Evolutionary conservation across 1,140 invertebrate genomes (phyloP).

Genomic region (Diuraphis noxia): DNA sequence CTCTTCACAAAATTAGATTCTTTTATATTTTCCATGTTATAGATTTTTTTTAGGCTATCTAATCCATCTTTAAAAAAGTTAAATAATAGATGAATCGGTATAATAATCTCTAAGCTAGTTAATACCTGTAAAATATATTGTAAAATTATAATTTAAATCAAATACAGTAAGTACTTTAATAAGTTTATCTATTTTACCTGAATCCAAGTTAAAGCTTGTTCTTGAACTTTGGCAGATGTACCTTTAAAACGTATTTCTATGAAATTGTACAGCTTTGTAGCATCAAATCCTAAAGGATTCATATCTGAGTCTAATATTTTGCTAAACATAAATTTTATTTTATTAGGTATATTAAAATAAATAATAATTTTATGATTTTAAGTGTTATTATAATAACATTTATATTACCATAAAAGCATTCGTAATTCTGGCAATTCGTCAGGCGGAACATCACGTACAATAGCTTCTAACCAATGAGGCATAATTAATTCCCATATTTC

Average conservation of each 20-base stretch:
- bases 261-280: conserved; percentile 94
- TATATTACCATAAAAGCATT: conserved; percentile 76
- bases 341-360: background rate
- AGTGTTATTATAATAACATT: background rate
- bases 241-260: conserved; percentile 84
- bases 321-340: conserved; percentile 63
- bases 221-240: conserved; percentile 82
- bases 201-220: conserved; percentile 93
- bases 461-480: conserved; percentile 98
- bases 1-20: conserved; percentile 33
- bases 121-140: conserved; percentile 68
- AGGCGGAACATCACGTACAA: conserved; percentile 91
- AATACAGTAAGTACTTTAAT: background rate
- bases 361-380: conserved; percentile 21
- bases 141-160: background rate
- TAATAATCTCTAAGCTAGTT: conserved; percentile 84
- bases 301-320: conserved; percentile 97
- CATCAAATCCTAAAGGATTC: conserved; percentile 90
- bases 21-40: conserved; percentile 3
- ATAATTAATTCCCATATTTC: conserved; percentile 98
- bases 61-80: conserved; percentile 86
- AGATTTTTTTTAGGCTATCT: conserved; percentile 65
- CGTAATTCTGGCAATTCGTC: conserved; percentile 90
- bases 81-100: conserved; percentile 82
- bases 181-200: conserved; percentile 69